Percentiles rank a stretch among this genome's conserved stretches.
phyloP scores from a whole-genome alignment of 1,140 invertebrate species.

The Cheumatopsyche charites region DNA sequence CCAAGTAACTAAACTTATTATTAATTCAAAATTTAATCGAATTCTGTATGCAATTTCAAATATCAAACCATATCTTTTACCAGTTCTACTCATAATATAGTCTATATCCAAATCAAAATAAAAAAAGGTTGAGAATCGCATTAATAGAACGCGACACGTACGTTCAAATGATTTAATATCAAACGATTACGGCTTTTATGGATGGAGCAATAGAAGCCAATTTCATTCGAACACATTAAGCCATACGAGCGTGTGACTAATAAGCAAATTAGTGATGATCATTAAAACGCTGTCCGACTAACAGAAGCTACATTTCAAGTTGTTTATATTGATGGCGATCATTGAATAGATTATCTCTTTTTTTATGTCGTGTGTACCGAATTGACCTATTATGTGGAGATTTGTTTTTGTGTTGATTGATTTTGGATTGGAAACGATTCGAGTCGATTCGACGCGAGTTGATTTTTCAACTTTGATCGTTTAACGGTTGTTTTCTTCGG shows the following conservation, averaged over 20 bases:
- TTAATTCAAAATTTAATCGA: too few relatives aligned
- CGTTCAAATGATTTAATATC: too few relatives aligned
- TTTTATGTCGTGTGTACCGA: conserved; percentile 4
- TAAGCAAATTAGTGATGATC: conserved; percentile 28
- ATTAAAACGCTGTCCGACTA: conserved; percentile 29
- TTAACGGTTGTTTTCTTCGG: conserved; percentile 1
- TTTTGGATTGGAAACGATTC: background rate
- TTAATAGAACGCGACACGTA: too few relatives aligned
- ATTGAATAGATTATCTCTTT: conserved; percentile 26
- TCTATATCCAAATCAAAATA: too few relatives aligned
- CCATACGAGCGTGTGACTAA: conserved; percentile 27
- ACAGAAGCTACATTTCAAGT: conserved; percentile 29
- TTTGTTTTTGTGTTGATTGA: conserved; percentile 9
- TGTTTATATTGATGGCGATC: conserved; percentile 29
- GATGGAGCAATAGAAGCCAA: too few relatives aligned
- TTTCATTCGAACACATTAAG: too few relatives aligned
- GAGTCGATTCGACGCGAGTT: background rate
- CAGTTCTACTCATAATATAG: too few relatives aligned
- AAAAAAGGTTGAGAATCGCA: too few relatives aligned
- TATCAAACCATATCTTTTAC: too few relatives aligned
- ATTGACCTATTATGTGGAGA: conserved; percentile 24
- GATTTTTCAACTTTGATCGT: conserved; percentile 4
- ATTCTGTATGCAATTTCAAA: too few relatives aligned
- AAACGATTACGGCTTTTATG: too few relatives aligned
- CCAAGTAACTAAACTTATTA: too few relatives aligned